A percentile compares a stretch with the other conserved stretches of the same genome.
Evolutionary conservation across 2,113 vertebrate species (phyloP).

Genomic region (Gasterosteus aculeatus): DNA sequence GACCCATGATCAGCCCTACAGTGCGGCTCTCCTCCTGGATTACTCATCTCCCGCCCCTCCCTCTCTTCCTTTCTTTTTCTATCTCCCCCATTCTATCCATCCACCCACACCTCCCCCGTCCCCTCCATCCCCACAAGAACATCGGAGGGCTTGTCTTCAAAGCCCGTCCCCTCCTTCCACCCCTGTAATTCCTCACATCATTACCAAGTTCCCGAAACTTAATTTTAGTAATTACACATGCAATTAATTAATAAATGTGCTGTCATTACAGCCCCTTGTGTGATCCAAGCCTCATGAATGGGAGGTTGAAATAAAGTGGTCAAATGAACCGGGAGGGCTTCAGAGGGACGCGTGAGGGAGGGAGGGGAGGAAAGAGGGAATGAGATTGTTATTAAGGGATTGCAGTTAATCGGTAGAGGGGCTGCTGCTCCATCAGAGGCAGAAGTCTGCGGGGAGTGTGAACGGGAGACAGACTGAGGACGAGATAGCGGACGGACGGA

Average conservation of each 20-base stretch:
- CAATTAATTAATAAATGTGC: slow-evolving; percentile 89
- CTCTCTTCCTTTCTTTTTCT: slow-evolving; percentile 47
- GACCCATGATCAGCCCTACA: slow-evolving; percentile 65
- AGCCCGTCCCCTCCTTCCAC: slow-evolving; percentile 69
- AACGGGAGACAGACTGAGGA: slow-evolving; percentile 54
- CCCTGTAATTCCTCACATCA: slow-evolving; percentile 85
- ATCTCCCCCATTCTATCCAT: slow-evolving; percentile 69
- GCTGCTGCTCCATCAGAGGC: slow-evolving; percentile 71
- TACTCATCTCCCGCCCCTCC: slow-evolving; percentile 66
- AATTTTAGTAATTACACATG: slow-evolving; percentile 88
- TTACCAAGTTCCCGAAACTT: slow-evolving; percentile 87
- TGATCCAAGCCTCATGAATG: slow-evolving; percentile 80
- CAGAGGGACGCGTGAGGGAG: slow-evolving; percentile 63
- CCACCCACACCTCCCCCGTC: slow-evolving; percentile 62
- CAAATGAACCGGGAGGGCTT: slow-evolving; percentile 80
- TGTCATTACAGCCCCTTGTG: slow-evolving; percentile 84
- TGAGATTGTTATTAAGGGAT: slow-evolving; percentile 85
- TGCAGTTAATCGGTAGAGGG: slow-evolving; percentile 82
- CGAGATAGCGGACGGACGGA: slow-evolving; percentile 43
- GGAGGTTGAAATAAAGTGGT: slow-evolving; percentile 83
- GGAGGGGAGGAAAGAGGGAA: slow-evolving; percentile 67
- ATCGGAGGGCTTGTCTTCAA: slow-evolving; percentile 71
- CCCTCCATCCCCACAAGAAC: slow-evolving; percentile 69
- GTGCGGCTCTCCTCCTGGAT: slow-evolving; percentile 74
- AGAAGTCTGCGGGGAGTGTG: slow-evolving; percentile 66